Percentiles rank a stretch among this genome's conserved stretches.
phyloP scores from a whole-genome alignment of 2,888 invertebrate genomes.

The Anodontia alba region DNA sequence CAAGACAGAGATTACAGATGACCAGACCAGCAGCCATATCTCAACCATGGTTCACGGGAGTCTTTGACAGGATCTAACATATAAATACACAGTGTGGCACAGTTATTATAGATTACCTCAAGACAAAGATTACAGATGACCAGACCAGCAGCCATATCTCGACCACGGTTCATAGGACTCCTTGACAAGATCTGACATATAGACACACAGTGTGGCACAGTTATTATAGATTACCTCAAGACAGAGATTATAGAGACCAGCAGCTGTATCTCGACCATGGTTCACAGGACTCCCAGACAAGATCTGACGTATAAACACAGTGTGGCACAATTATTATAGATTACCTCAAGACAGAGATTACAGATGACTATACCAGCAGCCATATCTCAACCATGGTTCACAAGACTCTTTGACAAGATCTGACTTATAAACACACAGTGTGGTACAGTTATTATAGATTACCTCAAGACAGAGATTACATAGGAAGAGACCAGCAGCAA shows the following conservation, averaged over 20 bases:
- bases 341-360: conserved; percentile 90
- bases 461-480: conserved; percentile 91
- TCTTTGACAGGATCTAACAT: conserved; percentile 89
- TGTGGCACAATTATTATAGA: too few species aligned
- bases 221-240: conserved; percentile 89
- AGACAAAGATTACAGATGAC: conserved; percentile 90
- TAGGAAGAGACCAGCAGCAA: conserved; percentile 92
- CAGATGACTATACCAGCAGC: conserved; percentile 92
- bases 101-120: conserved; percentile 89
- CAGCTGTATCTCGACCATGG: conserved; percentile 89
- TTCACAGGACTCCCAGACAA: conserved; percentile 87
- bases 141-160: conserved; percentile 91
- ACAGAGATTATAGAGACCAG: conserved; percentile 91
- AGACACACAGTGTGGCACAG: too few species aligned
- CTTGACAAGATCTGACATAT: conserved; percentile 90
- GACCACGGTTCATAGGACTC: conserved; percentile 87
- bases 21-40: conserved; percentile 93
- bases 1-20: conserved; percentile 90
- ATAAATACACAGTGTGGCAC: too few species aligned
- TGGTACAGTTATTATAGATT: too few species aligned
- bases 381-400: conserved; percentile 89
- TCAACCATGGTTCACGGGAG: conserved; percentile 87
- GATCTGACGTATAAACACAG: conserved; percentile 94
- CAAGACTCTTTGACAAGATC: conserved; percentile 88
- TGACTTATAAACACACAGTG: conserved; percentile 95